phyloP scores from a whole-genome alignment of 2,113 vertebrate genomes.

The Elachura formosa region DNA sequence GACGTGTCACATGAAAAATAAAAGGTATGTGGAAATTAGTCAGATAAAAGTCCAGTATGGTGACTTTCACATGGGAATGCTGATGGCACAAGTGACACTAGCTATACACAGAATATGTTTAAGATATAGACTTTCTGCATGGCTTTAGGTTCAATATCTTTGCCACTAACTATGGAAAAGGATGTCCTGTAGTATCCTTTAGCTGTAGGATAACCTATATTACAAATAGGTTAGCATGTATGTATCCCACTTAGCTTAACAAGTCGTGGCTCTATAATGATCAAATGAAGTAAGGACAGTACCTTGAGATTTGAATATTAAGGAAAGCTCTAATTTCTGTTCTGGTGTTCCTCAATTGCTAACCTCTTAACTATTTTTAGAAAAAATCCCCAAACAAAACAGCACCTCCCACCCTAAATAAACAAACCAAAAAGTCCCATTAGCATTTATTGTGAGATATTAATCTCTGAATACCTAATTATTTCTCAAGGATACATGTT shows the following conservation, averaged over 20 bases:
- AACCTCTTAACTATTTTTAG: too few species aligned
- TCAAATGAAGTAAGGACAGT: neutral
- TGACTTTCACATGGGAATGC: neutral
- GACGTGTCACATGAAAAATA: neutral
- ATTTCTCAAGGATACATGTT: neutral
- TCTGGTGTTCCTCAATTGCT: neutral
- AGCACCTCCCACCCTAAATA: too few species aligned
- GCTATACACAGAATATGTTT: neutral
- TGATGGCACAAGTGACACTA: neutral
- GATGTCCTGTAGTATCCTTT: neutral
- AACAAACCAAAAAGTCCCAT: too few species aligned
- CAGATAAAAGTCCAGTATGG: neutral
- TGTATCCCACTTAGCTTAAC: neutral
- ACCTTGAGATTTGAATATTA: neutral
- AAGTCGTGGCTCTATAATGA: neutral
- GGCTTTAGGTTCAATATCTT: neutral
- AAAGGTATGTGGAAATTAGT: neutral
- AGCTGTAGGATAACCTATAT: too few species aligned
- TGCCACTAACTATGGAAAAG: neutral
- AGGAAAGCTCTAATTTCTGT: neutral
- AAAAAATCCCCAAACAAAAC: too few species aligned
- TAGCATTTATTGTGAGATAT: neutral
- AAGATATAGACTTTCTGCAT: neutral
- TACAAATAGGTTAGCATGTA: neutral
- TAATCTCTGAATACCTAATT: neutral